A percentile compares a stretch with the other conserved stretches of the same genome.
phyloP scores from a whole-genome alignment of 2,113 vertebrate species.

The Clarias magur region DNA sequence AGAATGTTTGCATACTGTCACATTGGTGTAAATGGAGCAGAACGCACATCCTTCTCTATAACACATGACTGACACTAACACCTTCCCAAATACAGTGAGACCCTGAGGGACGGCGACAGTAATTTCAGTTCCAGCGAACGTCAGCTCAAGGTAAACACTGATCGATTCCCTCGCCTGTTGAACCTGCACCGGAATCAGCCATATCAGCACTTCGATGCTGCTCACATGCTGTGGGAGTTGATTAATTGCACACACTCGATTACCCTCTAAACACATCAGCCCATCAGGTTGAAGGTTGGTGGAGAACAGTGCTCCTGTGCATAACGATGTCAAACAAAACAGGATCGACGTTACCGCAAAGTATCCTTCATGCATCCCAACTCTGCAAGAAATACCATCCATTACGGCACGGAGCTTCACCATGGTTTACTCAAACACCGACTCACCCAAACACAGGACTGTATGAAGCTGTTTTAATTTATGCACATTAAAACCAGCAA shows the following conservation, averaged over 20 bases:
- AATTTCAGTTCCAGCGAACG: conserved; percentile 25
- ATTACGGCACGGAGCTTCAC: conserved; percentile 45
- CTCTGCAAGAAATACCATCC: conserved; percentile 54
- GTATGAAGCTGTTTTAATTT: conserved; percentile 77
- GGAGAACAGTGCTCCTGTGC: conserved; percentile 62
- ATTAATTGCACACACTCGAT: conserved; percentile 69
- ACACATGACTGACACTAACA: conserved; percentile 35
- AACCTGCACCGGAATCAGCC: conserved; percentile 29
- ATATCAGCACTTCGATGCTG: conserved; percentile 42
- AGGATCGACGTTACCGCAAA: conserved; percentile 56
- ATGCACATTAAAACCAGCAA: conserved; percentile 77
- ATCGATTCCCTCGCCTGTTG: conserved; percentile 39
- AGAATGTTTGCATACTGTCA: conserved; percentile 24
- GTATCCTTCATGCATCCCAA: conserved; percentile 68
- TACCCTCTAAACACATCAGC: conserved; percentile 69
- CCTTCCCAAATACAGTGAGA: conserved; percentile 34
- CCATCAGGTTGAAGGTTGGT: conserved; percentile 72
- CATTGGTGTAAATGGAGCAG: conserved; percentile 28
- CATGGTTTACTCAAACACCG: background rate
- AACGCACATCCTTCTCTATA: conserved; percentile 21
- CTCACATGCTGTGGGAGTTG: conserved; percentile 40
- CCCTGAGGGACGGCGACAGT: conserved; percentile 24
- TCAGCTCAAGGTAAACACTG: conserved; percentile 51
- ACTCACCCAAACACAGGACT: conserved; percentile 58
- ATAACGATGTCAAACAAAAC: conserved; percentile 61